Base-by-base conservation (phyloP, 2,113 vertebrate species). In the Ageneiosus marmoratus region DNA sequence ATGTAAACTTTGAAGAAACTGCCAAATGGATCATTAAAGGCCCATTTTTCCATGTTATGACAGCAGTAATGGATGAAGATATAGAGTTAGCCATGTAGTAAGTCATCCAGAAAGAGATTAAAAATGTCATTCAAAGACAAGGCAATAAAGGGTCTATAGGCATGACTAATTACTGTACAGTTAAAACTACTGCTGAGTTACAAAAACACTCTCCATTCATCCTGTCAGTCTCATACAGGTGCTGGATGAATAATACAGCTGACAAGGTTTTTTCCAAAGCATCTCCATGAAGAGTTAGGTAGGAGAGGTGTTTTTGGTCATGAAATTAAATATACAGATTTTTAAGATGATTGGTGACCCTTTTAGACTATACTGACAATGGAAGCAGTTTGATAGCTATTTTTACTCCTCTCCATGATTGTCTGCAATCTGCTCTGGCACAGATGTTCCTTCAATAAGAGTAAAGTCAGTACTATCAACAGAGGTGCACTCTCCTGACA, bases 401-500 rank as follows among this genome's bases (percentile, higher is more conserved):
- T 92, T 94, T 91, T 91, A 92, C 91, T 90, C 89, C 84, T 74
- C 85, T 22, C 79, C 83, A 51, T 87, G 90, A 89, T 89, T 78
- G 48, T 56, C 91, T 90, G 87, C 82, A 84, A 89, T 88, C 88
- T 83, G 83, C 86, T 55, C 84, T 87, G 85, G 86, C 88, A 86
- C 90, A 89, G 88, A 89, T 90, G 90, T 91, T 91, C 90, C 83
- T 88, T 91, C 84, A 90, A 92, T 91, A 74, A 88, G 84, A 87
- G 86, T 88, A 87, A 91, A 88, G 89, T 91, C 89, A 89, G 79
- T 48, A 75, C 83, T 83, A 34, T 90, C 89, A 89, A 89, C 85
- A 84, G 86, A 90, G 88, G 88, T 87, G 83, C n/a, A 62, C 82
- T 81, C 77, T 58, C 88, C 77, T 79, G 87, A 81, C 29, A 12